These are phyloP conservation scores for Luscinia luscinia DNA, from an alignment of 2,797 vertebrate genomes.

Conservation along the genomic window DNA sequence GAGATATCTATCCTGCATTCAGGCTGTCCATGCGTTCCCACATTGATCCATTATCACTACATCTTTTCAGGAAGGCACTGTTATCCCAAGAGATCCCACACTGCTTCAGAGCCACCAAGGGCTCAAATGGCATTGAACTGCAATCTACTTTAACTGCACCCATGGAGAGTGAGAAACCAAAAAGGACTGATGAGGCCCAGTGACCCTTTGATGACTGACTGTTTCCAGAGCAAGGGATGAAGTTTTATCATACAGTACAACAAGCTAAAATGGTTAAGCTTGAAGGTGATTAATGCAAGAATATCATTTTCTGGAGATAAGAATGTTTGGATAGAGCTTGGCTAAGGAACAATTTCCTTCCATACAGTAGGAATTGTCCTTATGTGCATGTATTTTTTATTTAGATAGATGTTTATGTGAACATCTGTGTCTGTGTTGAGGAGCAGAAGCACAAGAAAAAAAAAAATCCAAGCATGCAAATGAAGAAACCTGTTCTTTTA, in stretches of 20 bases:
- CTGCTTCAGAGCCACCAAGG: neutral
- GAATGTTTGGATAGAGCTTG: neutral
- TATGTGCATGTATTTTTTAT: neutral
- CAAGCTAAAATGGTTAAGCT: neutral
- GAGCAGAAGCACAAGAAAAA: slow-evolving; percentile 18
- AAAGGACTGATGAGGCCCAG: neutral
- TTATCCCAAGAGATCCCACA: neutral
- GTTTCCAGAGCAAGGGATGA: neutral
- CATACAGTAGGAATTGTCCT: neutral
- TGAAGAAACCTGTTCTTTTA: slow-evolving; percentile 51
- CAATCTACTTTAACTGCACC: neutral
- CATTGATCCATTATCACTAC: neutral
- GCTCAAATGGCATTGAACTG: neutral
- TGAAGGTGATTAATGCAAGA: neutral
- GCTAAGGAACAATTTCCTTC: neutral
- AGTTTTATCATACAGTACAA: neutral
- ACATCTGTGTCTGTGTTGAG: neutral
- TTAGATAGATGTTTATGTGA: neutral
- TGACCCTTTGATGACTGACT: neutral
- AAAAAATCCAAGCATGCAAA: slow-evolving; percentile 37
- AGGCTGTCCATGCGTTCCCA: neutral
- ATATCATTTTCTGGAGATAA: neutral
- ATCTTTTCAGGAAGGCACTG: neutral
- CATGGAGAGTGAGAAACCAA: neutral
- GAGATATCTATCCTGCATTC: neutral